These are phyloP conservation scores for Thyatira batis DNA, from an alignment of 2,888 invertebrate genomes.

Conservation along the genomic window DNA sequence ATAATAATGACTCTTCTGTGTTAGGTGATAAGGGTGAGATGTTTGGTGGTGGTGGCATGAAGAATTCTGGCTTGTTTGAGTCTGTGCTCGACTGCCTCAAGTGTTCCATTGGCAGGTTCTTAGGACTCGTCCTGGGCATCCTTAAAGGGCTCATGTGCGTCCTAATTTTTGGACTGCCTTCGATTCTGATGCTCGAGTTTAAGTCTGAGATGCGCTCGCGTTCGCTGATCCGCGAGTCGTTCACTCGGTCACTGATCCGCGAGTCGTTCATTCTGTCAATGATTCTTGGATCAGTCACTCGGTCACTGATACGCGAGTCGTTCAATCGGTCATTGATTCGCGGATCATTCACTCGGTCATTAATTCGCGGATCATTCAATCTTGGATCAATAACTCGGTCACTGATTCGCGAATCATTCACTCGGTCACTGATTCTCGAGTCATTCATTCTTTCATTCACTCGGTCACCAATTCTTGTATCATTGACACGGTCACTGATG, in stretches of 20 bases:
- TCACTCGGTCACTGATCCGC: conserved; percentile 10
- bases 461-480: conserved; percentile 18
- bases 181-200: conserved; percentile 65
- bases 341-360: conserved; percentile 34
- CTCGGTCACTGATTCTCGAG: conserved; percentile 31
- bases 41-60: conserved; percentile 51
- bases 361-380: conserved; percentile 29
- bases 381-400: conserved; percentile 32
- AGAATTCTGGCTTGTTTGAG: conserved; percentile 57
- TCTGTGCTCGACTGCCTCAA: conserved; percentile 57
- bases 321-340: conserved; percentile 22
- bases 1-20: conserved; percentile 70
- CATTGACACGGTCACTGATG: conserved; percentile 34
- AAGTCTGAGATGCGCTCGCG: conserved; percentile 59
- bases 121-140: conserved; percentile 41
- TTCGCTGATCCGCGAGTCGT: conserved; percentile 17
- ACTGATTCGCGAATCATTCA: conserved; percentile 30
- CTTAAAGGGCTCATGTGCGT: conserved; percentile 63
- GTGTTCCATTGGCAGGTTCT: conserved; percentile 53
- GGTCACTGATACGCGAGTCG: conserved; percentile 24
- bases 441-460: conserved; percentile 23
- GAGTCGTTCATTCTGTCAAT: conserved; percentile 22
- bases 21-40: conserved; percentile 70
- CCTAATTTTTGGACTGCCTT: conserved; percentile 67
- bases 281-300: conserved; percentile 27